phyloP scores from a whole-genome alignment of 2,797 vertebrate genomes.

The Pangasius larnaudii region DNA sequence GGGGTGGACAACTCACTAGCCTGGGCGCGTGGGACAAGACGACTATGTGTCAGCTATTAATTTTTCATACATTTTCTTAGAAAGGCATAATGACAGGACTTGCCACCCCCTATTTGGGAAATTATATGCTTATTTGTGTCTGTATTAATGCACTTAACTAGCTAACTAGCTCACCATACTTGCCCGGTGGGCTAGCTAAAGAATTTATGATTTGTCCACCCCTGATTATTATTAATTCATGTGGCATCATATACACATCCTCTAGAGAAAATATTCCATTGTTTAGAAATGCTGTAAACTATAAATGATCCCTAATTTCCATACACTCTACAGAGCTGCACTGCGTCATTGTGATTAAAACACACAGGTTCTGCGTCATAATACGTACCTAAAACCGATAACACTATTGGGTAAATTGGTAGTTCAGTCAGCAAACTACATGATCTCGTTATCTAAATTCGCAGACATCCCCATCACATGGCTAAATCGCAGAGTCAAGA shows the following conservation, averaged over 20 bases:
- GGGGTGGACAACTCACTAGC: background rate
- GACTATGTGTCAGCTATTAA: background rate
- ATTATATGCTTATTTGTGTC: background rate
- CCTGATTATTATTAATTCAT: background rate
- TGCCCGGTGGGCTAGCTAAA: background rate
- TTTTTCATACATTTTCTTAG: background rate
- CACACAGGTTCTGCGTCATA: background rate
- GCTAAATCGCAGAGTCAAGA: background rate
- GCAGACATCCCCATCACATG: background rate
- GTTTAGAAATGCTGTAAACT: background rate
- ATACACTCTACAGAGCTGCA: background rate
- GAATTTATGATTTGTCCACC: background rate
- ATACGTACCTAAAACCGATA: background rate
- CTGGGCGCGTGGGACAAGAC: background rate
- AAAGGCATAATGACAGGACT: background rate
- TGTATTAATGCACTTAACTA: background rate
- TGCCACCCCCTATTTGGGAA: background rate
- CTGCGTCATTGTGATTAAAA: background rate
- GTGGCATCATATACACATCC: background rate
- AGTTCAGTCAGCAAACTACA: background rate
- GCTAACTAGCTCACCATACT: background rate
- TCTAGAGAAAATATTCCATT: background rate
- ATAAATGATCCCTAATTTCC: background rate
- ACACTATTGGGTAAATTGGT: background rate
- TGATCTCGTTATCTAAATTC: background rate